Base-by-base conservation (phyloP, 2,113 vertebrate genomes). In the Axis porcinus region DNA sequence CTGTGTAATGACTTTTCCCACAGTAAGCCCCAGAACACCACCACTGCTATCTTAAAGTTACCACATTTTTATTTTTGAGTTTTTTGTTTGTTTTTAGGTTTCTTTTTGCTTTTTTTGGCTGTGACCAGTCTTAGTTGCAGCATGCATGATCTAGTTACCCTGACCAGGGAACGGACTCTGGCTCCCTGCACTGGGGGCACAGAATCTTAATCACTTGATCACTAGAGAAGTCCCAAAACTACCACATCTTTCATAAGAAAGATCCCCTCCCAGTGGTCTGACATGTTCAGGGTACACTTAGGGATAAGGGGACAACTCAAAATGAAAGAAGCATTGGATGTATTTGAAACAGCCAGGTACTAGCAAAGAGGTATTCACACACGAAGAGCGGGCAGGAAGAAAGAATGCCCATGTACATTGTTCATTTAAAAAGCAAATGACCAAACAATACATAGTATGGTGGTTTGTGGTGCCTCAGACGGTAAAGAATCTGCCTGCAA, bases 321-420 rank as follows among this genome's bases (percentile, higher is more conserved):
- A 40, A 19, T 6, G 58, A 60, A 11, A 17, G 12, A 33, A 30
- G 15, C 28, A 3, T 0, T n/a, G 64, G 25, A 4, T 12, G 43
- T 2, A 0, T 30, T 4, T 25, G 83, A 13, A 45, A 8, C 4
- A 16, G n/a, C 62, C 79, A 10, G 14, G 40, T 10, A 3, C 62
- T 40, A 13, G 23, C 28, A 21, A 28, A n/a, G 6, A 17, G 91
- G 9, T 8, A 0, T 4, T 54, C n/a, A 7, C 91, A 70, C 21
- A 9, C 0, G 21, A 13, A 55, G 40, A 36, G 62, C 5, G 1
- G 52, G 30, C 62, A 36, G 62, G 30, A 60, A 40, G 10, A 28
- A 47, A 86, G 25, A 54, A 60, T 6, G 14, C 10, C 23, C 5
- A 1, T 2, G 8, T 4, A 7, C 16, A 7, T 0, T 16, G 33